Evolutionary conservation across 92 coral and sea anemone species (phyloP).

Genomic region (Desmophyllum pertusum): DNA sequence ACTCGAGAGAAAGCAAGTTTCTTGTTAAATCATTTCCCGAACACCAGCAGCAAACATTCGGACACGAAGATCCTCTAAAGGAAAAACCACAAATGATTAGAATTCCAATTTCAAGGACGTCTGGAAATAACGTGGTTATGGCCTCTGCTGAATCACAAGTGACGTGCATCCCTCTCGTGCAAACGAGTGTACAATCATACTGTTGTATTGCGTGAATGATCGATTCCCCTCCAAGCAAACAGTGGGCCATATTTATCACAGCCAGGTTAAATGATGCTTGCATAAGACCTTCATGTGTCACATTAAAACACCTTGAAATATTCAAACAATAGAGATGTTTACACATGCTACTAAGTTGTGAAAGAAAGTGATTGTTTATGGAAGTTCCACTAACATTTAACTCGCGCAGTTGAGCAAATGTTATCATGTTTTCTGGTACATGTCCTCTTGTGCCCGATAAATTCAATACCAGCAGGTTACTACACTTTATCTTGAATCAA

Average conservation of each 20-base stretch:
- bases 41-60: not conserved
- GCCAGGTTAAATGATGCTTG: constrained; percentile 11
- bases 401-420: constrained; percentile 29
- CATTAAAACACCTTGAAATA: constrained; percentile 27
- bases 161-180: not conserved
- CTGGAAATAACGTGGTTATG: not conserved
- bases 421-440: not conserved
- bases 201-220: constrained; percentile 35
- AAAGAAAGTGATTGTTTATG: constrained; percentile 20
- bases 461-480: constrained; percentile 21
- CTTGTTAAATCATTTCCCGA: not conserved
- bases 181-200: constrained; percentile 29
- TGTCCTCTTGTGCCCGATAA: constrained; percentile 35
- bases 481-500: not conserved
- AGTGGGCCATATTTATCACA: constrained; percentile 30
- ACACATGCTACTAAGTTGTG: constrained; percentile 15
- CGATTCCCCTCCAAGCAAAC: constrained; percentile 22
- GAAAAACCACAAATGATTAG: not conserved
- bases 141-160: not conserved
- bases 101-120: not conserved
- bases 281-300: constrained; percentile 22
- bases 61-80: not conserved
- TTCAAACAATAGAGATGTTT: constrained; percentile 21
- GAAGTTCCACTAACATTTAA: constrained; percentile 39
- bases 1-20: not conserved